A percentile compares a stretch with the other conserved stretches of the same genome.
Conservation (phyloP, 2,113 vertebrate species). For the Apodemus speciosus region DNA sequence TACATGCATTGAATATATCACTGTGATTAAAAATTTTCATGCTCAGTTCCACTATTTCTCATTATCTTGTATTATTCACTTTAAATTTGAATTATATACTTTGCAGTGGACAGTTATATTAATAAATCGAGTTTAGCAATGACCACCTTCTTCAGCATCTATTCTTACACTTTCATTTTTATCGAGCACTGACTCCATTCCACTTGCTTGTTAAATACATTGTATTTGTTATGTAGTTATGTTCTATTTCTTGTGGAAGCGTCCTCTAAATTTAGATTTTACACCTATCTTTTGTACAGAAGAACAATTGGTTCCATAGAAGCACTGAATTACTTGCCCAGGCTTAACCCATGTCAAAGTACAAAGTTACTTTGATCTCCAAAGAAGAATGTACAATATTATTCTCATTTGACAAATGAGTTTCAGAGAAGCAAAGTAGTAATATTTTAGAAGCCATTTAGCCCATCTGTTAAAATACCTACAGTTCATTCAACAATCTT, state of each 20-base stretch:
- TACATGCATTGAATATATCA: neutral
- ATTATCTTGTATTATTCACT: neutral
- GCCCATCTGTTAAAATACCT: neutral
- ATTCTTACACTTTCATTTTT: slow-evolving; percentile 9
- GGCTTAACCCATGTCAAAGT: neutral
- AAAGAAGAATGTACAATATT: neutral
- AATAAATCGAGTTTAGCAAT: neutral
- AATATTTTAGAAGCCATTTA: neutral
- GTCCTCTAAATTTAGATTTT: neutral
- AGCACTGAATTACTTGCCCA: neutral
- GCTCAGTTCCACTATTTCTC: neutral
- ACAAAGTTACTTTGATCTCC: neutral
- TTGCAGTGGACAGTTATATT: neutral
- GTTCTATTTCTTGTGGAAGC: neutral
- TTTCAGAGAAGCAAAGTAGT: slow-evolving; percentile 19
- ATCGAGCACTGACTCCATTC: neutral
- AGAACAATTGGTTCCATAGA: neutral
- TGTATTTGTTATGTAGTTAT: slow-evolving; percentile 10
- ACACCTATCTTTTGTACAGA: neutral
- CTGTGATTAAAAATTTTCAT: neutral
- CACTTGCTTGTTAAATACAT: neutral
- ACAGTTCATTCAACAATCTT: neutral
- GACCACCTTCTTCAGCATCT: neutral
- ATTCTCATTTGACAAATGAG: neutral
- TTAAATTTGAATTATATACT: neutral